Base-by-base conservation (phyloP, 2,888 invertebrate species). In the Drosophila nigritarsus region DNA sequence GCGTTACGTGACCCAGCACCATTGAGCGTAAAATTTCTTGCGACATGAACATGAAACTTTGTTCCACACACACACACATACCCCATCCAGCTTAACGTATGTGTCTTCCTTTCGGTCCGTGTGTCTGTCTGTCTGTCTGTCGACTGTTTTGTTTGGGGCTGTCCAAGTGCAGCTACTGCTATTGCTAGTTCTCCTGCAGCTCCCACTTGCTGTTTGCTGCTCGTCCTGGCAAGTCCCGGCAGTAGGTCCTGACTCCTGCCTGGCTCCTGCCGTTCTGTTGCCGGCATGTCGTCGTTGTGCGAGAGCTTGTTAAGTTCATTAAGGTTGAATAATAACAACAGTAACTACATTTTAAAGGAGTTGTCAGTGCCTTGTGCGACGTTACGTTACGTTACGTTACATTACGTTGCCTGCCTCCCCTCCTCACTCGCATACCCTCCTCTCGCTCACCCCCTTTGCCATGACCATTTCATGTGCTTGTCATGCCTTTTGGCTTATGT, bases 321-420 rank as follows among this genome's bases (percentile, higher is more conserved):
- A 90, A 89, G 90, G 86, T 81, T 88, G 86, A 89, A 90, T 89
- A 89, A 87, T 87, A 89, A 89, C 87, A 89, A 90, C 90, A 89
- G 88, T 89, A 90, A 87, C 83, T 87, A 87, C 89, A 90, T 88
- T 86, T 88, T 86, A 90, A 90, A 87, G 88, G 88, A 87, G 85
- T 90, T 84, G 88, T 90, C 84, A 77, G 73, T 50, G 68, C 56
- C 56, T 71, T 45, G 64, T 71, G 70, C 60, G 69, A 75, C 62
- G 62, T 49, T 49, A 27, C 55, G 32, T 20, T 27, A 18, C 58
- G 7, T 36, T 50, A 65, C 64, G 34, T 59, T 34, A 64, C 53
- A 50, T 62, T 30, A 32, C 45, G 20, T 59, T 45, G 45, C 55
- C 40, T 13, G 13, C 34, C 51, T 30, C 18, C 18, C 13, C n/a